Evolutionary conservation across 2,797 vertebrate genomes (phyloP).

Genomic region (Myiothlypis chrysogaster): DNA sequence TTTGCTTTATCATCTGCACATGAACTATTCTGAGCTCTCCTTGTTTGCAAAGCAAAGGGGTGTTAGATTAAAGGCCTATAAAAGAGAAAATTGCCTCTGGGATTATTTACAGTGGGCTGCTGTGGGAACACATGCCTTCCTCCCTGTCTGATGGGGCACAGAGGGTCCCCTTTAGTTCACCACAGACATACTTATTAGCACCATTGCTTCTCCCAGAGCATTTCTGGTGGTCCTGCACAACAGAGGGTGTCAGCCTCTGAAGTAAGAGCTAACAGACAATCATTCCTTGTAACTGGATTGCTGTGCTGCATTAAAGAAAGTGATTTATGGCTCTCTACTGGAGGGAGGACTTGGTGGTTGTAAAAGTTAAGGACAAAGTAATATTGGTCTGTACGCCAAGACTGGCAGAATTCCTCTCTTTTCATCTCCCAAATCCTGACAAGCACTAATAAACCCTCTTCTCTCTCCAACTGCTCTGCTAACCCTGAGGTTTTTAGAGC

Average conservation of each 20-base stretch:
- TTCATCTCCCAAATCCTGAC: background rate
- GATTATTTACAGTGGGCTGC: background rate
- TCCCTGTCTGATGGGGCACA: background rate
- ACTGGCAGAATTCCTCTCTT: background rate
- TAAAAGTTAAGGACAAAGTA: constrained; percentile 22
- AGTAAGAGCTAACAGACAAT: background rate
- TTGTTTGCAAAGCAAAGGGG: background rate
- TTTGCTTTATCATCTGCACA: background rate
- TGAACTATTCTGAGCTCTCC: background rate
- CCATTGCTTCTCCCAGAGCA: background rate
- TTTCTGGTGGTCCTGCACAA: background rate
- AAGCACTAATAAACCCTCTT: background rate
- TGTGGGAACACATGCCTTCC: background rate
- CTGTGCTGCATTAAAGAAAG: background rate
- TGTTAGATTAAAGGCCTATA: background rate
- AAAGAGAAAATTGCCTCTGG: background rate
- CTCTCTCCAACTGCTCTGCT: background rate
- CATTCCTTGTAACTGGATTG: background rate
- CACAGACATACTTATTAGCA: background rate
- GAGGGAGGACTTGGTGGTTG: background rate
- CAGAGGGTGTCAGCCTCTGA: background rate
- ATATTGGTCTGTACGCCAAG: background rate
- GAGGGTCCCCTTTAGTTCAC: background rate
- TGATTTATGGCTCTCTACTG: background rate
- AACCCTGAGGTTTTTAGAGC: background rate